These are phyloP conservation scores for Nannobrachium achirus DNA, from an alignment of 2,113 vertebrate genomes.

Conservation along the genomic window DNA sequence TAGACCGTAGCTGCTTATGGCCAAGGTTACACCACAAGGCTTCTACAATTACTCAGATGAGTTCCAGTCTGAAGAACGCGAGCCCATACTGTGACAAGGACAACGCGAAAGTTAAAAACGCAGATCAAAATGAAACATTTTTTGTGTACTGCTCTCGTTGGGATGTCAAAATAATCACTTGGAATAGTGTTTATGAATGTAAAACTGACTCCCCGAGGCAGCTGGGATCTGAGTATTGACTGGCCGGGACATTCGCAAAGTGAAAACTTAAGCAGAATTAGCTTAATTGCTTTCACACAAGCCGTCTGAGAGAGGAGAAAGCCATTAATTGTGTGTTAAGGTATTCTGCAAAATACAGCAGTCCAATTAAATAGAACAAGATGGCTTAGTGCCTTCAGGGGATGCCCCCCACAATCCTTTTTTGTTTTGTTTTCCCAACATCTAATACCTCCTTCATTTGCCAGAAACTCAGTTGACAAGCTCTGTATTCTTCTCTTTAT, in stretches of 20 bases:
- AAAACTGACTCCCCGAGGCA: constrained; percentile 33
- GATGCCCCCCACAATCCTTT: no score
- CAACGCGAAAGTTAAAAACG: constrained; percentile 39
- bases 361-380: constrained; percentile 38
- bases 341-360: constrained; percentile 30
- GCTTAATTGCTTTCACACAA: constrained; percentile 59
- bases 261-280: constrained; percentile 70
- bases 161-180: constrained; percentile 46
- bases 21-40: constrained; percentile 5
- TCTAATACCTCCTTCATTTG: background rate
- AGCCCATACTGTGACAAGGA: constrained; percentile 25
- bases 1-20: constrained; percentile 2
- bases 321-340: constrained; percentile 42
- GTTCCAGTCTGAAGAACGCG: constrained; percentile 1
- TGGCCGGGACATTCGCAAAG: constrained; percentile 37
- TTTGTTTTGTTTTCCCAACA: no score
- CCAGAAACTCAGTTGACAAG: background rate
- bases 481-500: background rate
- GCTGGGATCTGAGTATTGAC: constrained; percentile 57
- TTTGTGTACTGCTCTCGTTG: constrained; percentile 20
- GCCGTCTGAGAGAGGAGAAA: constrained; percentile 37
- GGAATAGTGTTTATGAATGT: constrained; percentile 40
- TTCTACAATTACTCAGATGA: constrained; percentile 6
- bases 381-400: background rate
- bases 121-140: constrained; percentile 19